Conservation (phyloP, 2,113 vertebrate species). For the Hippopotamus amphibius region DNA sequence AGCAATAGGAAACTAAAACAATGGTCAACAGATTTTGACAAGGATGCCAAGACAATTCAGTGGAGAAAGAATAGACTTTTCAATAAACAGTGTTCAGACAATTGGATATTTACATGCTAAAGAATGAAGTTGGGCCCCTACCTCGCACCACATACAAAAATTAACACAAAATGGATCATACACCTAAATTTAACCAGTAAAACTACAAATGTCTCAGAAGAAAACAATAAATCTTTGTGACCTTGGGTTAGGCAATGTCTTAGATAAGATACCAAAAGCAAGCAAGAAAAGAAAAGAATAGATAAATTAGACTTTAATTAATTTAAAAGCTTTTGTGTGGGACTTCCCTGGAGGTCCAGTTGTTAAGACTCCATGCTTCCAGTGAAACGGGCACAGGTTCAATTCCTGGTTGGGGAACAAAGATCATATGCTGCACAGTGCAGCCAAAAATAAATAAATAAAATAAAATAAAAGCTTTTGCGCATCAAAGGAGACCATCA, state of each 20-base stretch:
- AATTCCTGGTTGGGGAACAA: too few species aligned
- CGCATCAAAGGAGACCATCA: neutral
- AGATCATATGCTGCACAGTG: too few species aligned
- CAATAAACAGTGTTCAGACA: neutral
- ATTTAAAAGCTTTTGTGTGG: neutral
- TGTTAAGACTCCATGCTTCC: too few species aligned
- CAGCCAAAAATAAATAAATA: too few species aligned
- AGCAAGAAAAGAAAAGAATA: neutral
- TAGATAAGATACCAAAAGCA: neutral
- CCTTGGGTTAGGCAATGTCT: neutral
- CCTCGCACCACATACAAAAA: neutral
- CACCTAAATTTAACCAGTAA: neutral
- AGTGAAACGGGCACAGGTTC: too few species aligned
- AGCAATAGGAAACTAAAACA: neutral
- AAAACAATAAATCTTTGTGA: conserved; percentile 6
- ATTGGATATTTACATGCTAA: neutral
- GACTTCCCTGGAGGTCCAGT: too few species aligned
- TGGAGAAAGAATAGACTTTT: neutral
- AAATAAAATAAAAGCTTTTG: neutral
- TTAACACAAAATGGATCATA: neutral
- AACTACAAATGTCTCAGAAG: neutral
- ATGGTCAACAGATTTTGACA: neutral
- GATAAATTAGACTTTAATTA: neutral
- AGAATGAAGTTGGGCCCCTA: neutral
- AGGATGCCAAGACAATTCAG: neutral